These are phyloP conservation scores for Acanthochromis polyacanthus DNA, from an alignment of 2,113 vertebrate species.

Conservation along the genomic window DNA sequence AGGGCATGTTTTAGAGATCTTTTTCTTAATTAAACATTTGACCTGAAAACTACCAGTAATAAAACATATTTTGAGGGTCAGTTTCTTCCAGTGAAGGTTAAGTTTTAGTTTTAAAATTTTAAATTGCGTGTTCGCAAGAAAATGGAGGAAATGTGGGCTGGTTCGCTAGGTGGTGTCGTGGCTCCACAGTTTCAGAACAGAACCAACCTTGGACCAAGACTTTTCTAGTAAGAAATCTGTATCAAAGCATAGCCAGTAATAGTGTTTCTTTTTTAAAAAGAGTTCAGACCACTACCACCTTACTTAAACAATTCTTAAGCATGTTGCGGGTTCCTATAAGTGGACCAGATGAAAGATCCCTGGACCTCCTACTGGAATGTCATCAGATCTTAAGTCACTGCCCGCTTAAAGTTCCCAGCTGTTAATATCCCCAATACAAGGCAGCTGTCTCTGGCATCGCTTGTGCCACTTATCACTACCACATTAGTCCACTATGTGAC, in stretches of 20 bases:
- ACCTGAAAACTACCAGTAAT: too few species aligned
- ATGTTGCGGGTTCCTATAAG: slow-evolving; percentile 44
- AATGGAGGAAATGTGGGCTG: neutral
- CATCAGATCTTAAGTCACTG: slow-evolving; percentile 70
- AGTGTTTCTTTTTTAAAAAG: neutral
- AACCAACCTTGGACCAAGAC: too few species aligned
- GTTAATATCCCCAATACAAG: slow-evolving; percentile 73
- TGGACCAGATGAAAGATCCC: slow-evolving; percentile 40
- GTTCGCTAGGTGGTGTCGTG: too few species aligned
- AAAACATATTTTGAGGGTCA: too few species aligned
- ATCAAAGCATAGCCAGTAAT: too few species aligned
- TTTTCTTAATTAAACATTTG: too few species aligned
- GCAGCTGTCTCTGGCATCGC: slow-evolving; percentile 69
- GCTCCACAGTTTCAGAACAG: too few species aligned
- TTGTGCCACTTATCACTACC: slow-evolving; percentile 61
- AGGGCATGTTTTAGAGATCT: too few species aligned
- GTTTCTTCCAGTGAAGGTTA: too few species aligned
- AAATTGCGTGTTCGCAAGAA: neutral
- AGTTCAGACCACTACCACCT: slow-evolving; percentile 23
- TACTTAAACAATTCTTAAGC: slow-evolving; percentile 31
- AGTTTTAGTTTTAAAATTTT: too few species aligned
- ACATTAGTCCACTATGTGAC: slow-evolving; percentile 52
- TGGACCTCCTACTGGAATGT: slow-evolving; percentile 53
- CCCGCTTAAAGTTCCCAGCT: slow-evolving; percentile 74
- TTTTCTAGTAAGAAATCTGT: too few species aligned